Evolutionary conservation across 2,113 vertebrate genomes (phyloP), one percentile per base, ranked within the genome.

Genomic region (Felis chaus): DNA sequence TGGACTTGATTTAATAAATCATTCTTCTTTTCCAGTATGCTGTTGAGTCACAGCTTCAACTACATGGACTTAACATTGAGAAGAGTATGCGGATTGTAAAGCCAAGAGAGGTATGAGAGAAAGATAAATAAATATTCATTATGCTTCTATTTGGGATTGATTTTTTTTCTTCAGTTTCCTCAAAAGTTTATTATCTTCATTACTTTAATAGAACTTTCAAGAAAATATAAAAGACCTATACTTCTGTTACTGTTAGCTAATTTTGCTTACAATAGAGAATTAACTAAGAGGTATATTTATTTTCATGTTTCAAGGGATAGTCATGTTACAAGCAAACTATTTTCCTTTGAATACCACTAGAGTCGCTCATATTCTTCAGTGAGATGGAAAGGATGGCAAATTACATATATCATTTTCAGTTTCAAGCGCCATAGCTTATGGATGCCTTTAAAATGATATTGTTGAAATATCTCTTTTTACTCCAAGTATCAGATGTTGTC

Each of bases 31-130:
- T 98, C 82, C 98, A 99, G 99, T 99, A 99, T 1, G 99, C 99
- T 12, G 97, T 99, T 12, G 99, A 99, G 97, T 99, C 99, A 97
- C 99, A 99, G 73, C 99, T 99, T 97, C 98, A 55, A 4, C 96
- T 99, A 91, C 99, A 99, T 0, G 99, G 99, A 36, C 99, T 99
- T 4, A 98, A 99, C 74, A 98, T 99, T 15, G 91, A 99, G 84
- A 93, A 98, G 68, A 99, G 99, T 98, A 99, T 99, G 99, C 83
- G 99, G 95, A 94, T 99, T 95, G 91, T 99, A 86, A 97, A 98
- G 19, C 99, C 99, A 69, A 98, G 98, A 98, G 93, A 99, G 99
- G 99, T 99, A 97, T 89, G 98, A 98, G 89, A 97, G 81, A 94
- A 78, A 83, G 31, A 61, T 0, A 96, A 68, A 97, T 23, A 96